A percentile compares a stretch with the other conserved stretches of the same genome.
Evolutionary conservation across 2,888 invertebrate genomes (phyloP).

Genomic region (Herminia tarsipennalis): DNA sequence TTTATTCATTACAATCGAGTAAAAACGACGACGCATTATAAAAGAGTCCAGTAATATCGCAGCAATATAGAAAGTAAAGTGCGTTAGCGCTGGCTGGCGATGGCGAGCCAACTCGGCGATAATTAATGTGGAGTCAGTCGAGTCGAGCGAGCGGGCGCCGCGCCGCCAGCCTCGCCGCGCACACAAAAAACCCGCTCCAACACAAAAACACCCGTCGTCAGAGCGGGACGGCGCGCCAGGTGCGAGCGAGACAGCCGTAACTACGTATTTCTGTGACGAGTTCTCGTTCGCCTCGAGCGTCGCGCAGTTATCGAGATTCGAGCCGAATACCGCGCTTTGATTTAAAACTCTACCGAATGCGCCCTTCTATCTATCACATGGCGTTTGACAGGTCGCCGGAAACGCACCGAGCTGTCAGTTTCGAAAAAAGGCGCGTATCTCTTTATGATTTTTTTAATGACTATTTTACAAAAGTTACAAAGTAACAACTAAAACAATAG

Average conservation of each 20-base stretch:
- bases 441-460: slow-evolving; percentile 44
- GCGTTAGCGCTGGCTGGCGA: slow-evolving; percentile 69
- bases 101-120: slow-evolving; percentile 76
- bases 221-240: slow-evolving; percentile 65
- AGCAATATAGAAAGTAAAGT: slow-evolving; percentile 82
- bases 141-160: slow-evolving; percentile 73
- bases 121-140: slow-evolving; percentile 81
- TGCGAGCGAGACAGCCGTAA: slow-evolving; percentile 62
- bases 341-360: slow-evolving; percentile 82
- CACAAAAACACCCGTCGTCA: slow-evolving; percentile 81
- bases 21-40: slow-evolving; percentile 50
- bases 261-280: slow-evolving; percentile 82
- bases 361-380: slow-evolving; percentile 86
- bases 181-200: slow-evolving; percentile 83
- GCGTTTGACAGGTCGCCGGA: slow-evolving; percentile 84
- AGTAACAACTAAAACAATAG: slow-evolving; percentile 30
- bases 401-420: slow-evolving; percentile 79
- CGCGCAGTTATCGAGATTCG: slow-evolving; percentile 77
- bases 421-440: slow-evolving; percentile 79
- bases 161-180: slow-evolving; percentile 69
- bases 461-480: slow-evolving; percentile 20
- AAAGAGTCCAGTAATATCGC: slow-evolving; percentile 56
- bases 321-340: slow-evolving; percentile 80
- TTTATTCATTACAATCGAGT: slow-evolving; percentile 32
- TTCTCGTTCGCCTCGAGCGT: slow-evolving; percentile 79